phyloP scores from a whole-genome alignment of 35 echinoderm and acorn worm species.

The Apostichopus parvimensis region DNA sequence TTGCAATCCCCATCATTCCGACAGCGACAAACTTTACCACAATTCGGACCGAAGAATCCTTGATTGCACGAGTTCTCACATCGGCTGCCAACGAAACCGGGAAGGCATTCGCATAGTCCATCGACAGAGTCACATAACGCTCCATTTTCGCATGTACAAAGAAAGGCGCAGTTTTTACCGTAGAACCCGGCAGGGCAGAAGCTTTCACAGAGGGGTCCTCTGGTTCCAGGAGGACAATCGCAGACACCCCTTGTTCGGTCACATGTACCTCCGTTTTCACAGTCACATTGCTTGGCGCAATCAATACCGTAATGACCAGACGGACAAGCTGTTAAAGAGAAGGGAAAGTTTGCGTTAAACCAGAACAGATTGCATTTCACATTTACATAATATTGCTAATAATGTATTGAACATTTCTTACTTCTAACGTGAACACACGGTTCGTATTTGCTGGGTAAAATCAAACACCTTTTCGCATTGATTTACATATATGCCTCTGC shows the following conservation, averaged over 20 bases:
- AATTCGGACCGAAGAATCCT: conserved; percentile 15
- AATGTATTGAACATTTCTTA: neutral
- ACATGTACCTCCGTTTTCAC: conserved; percentile 62
- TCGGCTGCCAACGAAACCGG: conserved; percentile 56
- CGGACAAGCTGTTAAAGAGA: conserved; percentile 43
- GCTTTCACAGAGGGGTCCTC: conserved; percentile 57
- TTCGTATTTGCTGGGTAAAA: neutral
- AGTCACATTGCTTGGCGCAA: conserved; percentile 61
- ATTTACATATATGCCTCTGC: neutral
- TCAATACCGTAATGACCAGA: conserved; percentile 63
- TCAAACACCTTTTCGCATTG: neutral
- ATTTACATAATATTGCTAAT: neutral
- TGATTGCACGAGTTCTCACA: conserved; percentile 61
- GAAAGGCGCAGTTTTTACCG: conserved; percentile 59
- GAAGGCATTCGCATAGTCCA: conserved; percentile 65
- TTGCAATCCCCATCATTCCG: conserved; percentile 73
- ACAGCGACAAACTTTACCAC: conserved; percentile 51
- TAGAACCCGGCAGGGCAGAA: conserved; percentile 68
- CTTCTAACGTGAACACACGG: neutral
- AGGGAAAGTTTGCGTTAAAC: neutral
- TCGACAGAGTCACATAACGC: conserved; percentile 60
- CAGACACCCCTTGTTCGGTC: conserved; percentile 37
- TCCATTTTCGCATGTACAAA: conserved; percentile 71
- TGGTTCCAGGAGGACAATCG: conserved; percentile 31
- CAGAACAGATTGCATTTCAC: too few relatives aligned